Conservation (phyloP, 2,113 vertebrate species). For the Phyllostomus hastatus region DNA sequence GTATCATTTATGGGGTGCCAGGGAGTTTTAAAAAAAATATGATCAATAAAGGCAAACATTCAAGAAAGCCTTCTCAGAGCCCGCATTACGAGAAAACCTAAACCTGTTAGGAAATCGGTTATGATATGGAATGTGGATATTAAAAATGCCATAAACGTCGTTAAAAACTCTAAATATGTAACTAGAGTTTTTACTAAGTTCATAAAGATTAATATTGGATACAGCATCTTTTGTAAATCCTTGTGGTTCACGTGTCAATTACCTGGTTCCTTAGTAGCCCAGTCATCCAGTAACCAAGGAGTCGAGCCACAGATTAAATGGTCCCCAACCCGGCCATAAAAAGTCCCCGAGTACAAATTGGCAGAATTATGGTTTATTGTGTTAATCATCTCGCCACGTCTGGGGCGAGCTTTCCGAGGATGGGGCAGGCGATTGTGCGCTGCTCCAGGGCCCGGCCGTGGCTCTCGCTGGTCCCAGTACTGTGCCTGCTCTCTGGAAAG, state of each 20-base stretch:
- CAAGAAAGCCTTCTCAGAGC: constrained; percentile 16
- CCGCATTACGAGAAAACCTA: constrained; percentile 53
- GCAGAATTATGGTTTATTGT: constrained; percentile 75
- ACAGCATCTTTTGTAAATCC: constrained; percentile 64
- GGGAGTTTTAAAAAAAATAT: constrained; percentile 48
- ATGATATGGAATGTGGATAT: constrained; percentile 71
- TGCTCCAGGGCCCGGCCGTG: not conserved
- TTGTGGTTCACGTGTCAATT: constrained; percentile 67
- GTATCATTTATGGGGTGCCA: constrained; percentile 54
- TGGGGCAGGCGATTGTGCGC: not conserved
- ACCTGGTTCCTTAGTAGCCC: constrained; percentile 70
- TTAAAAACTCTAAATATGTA: constrained; percentile 72
- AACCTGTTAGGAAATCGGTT: constrained; percentile 64
- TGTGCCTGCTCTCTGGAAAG: constrained; percentile 21
- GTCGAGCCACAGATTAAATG: constrained; percentile 66
- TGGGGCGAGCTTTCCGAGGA: constrained; percentile 44
- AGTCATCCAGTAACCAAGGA: constrained; percentile 64
- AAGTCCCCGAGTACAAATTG: constrained; percentile 72
- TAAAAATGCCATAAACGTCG: constrained; percentile 63
- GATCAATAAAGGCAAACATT: constrained; percentile 60
- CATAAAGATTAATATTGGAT: constrained; percentile 66
- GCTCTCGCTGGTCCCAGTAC: constrained; percentile 5
- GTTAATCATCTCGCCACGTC: constrained; percentile 67
- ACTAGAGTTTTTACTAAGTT: constrained; percentile 66
- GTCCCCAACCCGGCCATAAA: constrained; percentile 69